These are phyloP conservation scores for Pachydiplax longipennis DNA, from an alignment of 2,888 invertebrate genomes.

Conservation along the genomic window DNA sequence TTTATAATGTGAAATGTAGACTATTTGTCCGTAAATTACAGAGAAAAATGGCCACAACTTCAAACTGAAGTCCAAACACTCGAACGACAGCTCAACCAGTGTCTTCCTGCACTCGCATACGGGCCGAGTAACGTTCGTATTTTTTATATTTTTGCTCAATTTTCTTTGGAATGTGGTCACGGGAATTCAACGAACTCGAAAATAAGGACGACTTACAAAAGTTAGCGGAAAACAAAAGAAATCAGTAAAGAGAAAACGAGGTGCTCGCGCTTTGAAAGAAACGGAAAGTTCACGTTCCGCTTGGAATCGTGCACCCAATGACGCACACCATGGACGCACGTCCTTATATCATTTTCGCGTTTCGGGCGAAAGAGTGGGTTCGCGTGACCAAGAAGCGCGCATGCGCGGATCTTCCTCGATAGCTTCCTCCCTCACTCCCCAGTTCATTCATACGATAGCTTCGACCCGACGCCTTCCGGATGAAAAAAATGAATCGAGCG, in stretches of 20 bases:
- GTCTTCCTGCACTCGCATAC: constrained; percentile 29
- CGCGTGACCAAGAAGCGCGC: background rate
- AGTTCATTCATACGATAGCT: constrained; percentile 42
- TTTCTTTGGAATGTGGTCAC: background rate
- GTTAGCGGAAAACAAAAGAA: background rate
- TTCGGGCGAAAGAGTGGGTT: background rate
- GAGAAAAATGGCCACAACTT: constrained; percentile 48
- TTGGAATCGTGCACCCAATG: too few relatives aligned
- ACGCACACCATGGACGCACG: background rate
- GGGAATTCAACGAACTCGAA: background rate
- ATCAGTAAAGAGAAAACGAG: too few relatives aligned
- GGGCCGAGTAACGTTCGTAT: background rate
- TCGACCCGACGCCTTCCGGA: too few relatives aligned
- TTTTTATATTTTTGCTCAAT: background rate
- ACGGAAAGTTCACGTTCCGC: too few relatives aligned
- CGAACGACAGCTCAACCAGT: constrained; percentile 39
- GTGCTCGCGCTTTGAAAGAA: too few relatives aligned
- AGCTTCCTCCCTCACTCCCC: constrained; percentile 29
- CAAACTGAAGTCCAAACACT: constrained; percentile 43
- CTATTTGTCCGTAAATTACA: constrained; percentile 49
- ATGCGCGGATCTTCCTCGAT: constrained; percentile 23
- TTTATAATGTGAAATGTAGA: constrained; percentile 49
- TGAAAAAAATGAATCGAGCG: too few relatives aligned
- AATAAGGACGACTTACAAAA: background rate
- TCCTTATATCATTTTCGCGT: background rate